Base-by-base conservation (phyloP, 2,797 vertebrate species). In the Thaleichthys pacificus region DNA sequence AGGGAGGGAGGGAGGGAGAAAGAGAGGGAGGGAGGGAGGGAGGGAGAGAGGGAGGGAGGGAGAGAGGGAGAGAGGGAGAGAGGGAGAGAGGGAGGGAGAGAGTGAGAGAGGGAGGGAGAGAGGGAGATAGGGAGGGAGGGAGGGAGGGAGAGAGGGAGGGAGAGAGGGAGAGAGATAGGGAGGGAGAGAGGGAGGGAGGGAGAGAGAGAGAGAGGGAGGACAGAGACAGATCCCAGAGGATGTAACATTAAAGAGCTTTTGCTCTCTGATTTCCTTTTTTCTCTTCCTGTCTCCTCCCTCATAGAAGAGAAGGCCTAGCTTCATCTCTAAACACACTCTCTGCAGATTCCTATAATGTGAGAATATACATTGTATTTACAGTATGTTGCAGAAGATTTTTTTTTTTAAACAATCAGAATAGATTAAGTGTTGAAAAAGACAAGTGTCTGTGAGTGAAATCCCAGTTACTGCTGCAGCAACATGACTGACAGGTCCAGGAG, bases 11-110 rank as follows among this genome's bases (percentile, higher is more conserved):
- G 22, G 22, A 24, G 22, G 22, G 22, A 24, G 22, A 1, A 1
- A 24, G 22, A 1, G 22, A 24, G 22, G 22, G 22, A 24, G 22
- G 22, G 22, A 24, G 22, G 22, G 22, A 24, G 22, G 22, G 28
- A 17, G 57, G 56, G 74, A 71, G n/a, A 61, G 7, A 61, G 67
- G 61, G 54, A 68, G 1, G 57, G 57, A 63, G 42, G 69, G 56
- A 24, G 32, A 47, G 17, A 4, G 57, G 6, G 42, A 42, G 54
- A 7, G 61, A 64, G 35, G 61, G 63, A 28, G 17, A 61, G 70
- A 30, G 61, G 21, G 61, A 56, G 69, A 0, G 12, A 70, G 54
- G 49, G 61, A 1, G 42, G 47, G 47, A 26, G 60, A 69, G 8
- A 47, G 47, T 0, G 22, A 24, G 22, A 1, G 22, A 24, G 22